Evolutionary conservation across 2,888 invertebrate species (phyloP), one percentile per base, ranked within the genome.

Genomic region (Sinopyrophorus schimmeli): DNA sequence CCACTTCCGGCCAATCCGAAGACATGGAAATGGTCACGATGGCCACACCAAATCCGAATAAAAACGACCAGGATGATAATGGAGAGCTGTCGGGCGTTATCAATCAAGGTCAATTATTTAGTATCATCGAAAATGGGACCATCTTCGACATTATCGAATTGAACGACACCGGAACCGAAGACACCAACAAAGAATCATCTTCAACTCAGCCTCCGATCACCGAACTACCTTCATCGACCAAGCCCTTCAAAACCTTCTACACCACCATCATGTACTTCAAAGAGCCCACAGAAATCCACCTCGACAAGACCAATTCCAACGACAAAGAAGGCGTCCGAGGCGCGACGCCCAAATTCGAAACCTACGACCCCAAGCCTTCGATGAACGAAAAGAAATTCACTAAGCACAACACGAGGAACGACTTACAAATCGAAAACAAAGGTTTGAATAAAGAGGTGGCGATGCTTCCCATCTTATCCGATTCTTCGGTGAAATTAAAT

Each of bases 91-190:
- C 73, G 1, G 69, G 70, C 42, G 72, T 68, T 17, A 73, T 74
- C 42, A 71, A 64, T 57, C 74, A 74, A 55, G 74, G 74, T 18
- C 74, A 74, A 57, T 57, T 74, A 15, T 74, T 74, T 53, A 71
- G 72, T 47, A 71, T 74, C 23, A 71, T 73, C 16, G 73, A 71
- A 54, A 73, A 74, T 55, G 74, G 73, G 7, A 71, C 72, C 6
- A 67, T 71, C 64, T 72, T 73, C 41, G 74, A 74, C 53, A 69
- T 74, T 32, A 71, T 73, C 20, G 73, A 73, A 54, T 53, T 74
- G 37, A 73, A 72, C 54, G 71, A 69, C 31, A 73, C 70, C 3
- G 66, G 62, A 28, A 57, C 62, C 5, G 66, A 65, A 30, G 63
- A 64, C 34, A 39, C 48, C n/a, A 57, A 58, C 54, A 52, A 61